Conservation (phyloP, 1,140 invertebrate species). For the Platyura marginata region DNA sequence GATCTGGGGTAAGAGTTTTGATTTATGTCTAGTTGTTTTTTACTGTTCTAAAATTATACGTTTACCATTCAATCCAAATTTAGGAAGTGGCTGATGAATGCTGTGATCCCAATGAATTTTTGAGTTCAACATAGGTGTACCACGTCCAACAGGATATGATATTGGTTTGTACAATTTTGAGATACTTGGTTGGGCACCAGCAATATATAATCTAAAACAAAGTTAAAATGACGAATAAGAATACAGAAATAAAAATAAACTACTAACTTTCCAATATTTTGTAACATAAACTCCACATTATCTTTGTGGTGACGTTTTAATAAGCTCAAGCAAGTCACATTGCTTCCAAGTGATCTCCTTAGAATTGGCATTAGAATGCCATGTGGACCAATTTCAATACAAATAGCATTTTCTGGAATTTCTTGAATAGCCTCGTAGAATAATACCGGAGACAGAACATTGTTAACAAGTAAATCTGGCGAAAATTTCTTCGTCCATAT, state of each 20-base stretch:
- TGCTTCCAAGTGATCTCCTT: conserved; percentile 36
- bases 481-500: conserved; percentile 49
- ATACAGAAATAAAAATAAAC: background rate
- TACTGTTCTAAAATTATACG: background rate
- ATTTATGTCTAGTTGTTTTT: background rate
- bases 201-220: conserved; percentile 24
- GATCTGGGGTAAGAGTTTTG: conserved; percentile 6
- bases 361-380: conserved; percentile 56
- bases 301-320: conserved; percentile 50
- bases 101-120: conserved; percentile 75
- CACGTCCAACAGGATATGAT: conserved; percentile 48
- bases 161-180: conserved; percentile 36
- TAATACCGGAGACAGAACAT: conserved; percentile 62
- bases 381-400: conserved; percentile 69
- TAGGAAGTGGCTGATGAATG: conserved; percentile 36
- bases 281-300: conserved; percentile 44
- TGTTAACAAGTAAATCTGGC: conserved; percentile 86
- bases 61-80: conserved; percentile 34
- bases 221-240: background rate
- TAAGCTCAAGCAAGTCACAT: conserved; percentile 45
- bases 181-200: conserved; percentile 26
- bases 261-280: conserved; percentile 43
- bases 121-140: conserved; percentile 52
- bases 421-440: conserved; percentile 66
- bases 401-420: conserved; percentile 60